Evolutionary conservation across 2,113 vertebrate genomes (phyloP), one percentile per base, ranked within the genome.

Genomic region (Corythornis vintsioides): DNA sequence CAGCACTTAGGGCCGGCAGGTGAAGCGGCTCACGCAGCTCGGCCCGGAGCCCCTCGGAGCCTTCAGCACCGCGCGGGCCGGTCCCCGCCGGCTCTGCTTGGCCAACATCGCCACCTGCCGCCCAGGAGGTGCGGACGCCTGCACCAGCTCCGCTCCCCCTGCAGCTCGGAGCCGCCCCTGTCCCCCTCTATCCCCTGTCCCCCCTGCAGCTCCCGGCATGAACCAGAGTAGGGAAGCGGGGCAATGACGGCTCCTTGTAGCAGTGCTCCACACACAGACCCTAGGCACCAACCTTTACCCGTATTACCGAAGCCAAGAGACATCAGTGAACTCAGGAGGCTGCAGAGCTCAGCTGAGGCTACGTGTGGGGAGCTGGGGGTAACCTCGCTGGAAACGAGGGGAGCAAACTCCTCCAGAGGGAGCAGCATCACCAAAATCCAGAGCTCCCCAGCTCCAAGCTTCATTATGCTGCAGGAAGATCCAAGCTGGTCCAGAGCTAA

Each of bases 41-140:
- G 38, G 38, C 38, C 38, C 38, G 38, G 38, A 38, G 38, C 38
- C 38, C 38, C 38, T 38, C 38, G 38, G 38, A 10, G 38, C 38
- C 38, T 38, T 38, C 38, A 38, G 38, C 38, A 38, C 38, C 38
- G 38, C 38, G 10, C 38, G 38, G 38, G 38, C 38, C 38, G 38
- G 38, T 38, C 38, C 38, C 38, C 38, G 38, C 38, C 10, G 38
- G 22, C 26, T 87, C 21, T 2, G 15, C 88, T 31, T 48, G 22
- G 89, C 75, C 4, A 15, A 88, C 17, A 64, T 78, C 80, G 93
- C 88, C 94, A 87, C 45, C 96, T 56, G 50, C 93, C 40, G 97
- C 63, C 75, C 78, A 10, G 18, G 13, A 28, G 28, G 16, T 20
- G 50, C 0, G 10, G 10, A 24, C 5, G 35, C 9, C n/a, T 2